Evolutionary conservation across 2,888 invertebrate species (phyloP), one percentile per base, ranked within the genome.

Genomic region (Tanytarsus gracilentus): DNA sequence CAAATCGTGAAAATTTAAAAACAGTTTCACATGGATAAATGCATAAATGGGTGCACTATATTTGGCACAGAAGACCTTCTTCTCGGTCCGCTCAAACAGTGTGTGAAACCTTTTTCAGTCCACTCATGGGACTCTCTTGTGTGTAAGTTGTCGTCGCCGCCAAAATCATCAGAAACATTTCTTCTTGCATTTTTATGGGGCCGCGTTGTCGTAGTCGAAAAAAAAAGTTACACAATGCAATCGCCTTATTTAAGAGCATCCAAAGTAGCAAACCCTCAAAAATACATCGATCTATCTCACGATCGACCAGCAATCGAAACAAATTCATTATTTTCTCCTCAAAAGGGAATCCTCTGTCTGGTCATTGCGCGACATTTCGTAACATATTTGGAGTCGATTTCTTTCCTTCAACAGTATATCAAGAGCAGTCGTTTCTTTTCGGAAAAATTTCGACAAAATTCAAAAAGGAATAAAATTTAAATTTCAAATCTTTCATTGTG

Each of bases 1-100:
- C 56, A 56, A 56, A 56, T 56, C 56, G 56, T 56, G 56, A 56
- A 56, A 56, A 56, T 56, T 56, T 44, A 48, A 58, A 58, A 58
- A 27, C 55, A 56, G 18, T 27, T 58, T 58, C 48, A 44, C 44
- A 25, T 44, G 56, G 56, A 56, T 56, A 56, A 51, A 48, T 44
- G 21, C 44, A 44, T 44, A 44, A 44, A 44, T 44, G 40, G 40
- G 26, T 56, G 58, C 48, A 58, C 58, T 40, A 58, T 48, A 58
- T 58, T 58, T 58, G 58, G 58, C 56, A 55, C 44, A 56, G 40
- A 56, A 55, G 36, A 27, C 39, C 58, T 48, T 49, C 25, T 40
- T 36, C 53, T 39, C 18, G 27, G n/a, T n/a, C n/a, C n/a, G n/a
- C n/a, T n/a, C 33, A 11, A 3, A 5, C 33, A 18, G 44, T 44